Conservation (phyloP, 2,113 vertebrate genomes). For the Sitta europaea region DNA sequence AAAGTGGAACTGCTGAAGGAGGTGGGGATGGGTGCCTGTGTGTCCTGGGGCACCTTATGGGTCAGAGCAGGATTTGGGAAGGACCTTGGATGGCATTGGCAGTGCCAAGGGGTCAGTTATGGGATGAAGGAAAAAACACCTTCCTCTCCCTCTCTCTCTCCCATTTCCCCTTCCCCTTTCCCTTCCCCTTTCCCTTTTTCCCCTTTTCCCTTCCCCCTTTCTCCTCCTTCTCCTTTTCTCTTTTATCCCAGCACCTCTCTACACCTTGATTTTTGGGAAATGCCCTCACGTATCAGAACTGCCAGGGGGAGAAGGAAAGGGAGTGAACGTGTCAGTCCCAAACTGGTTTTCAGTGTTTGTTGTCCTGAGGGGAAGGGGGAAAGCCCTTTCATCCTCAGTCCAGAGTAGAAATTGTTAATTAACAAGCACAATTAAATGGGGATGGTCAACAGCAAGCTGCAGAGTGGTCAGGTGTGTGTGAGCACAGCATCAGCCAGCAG, state of each 20-base stretch:
- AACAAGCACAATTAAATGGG: neutral
- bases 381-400: neutral
- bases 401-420: neutral
- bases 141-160: neutral
- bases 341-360: neutral
- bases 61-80: neutral
- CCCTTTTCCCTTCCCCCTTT: fast-evolving
- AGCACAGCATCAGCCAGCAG: neutral
- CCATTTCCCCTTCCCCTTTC: too few relatives aligned
- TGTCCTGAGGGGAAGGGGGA: neutral
- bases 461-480: neutral
- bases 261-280: neutral
- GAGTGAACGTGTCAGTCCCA: fast-evolving
- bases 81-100: neutral
- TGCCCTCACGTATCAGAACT: neutral
- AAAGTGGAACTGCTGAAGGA: neutral
- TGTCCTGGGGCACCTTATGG: fast-evolving
- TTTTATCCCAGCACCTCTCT: neutral
- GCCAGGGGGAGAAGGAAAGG: neutral
- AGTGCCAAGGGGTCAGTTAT: neutral
- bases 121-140: neutral
- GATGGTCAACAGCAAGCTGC: neutral
- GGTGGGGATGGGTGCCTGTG: neutral
- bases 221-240: neutral
- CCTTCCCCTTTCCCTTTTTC: fast-evolving